phyloP scores from a whole-genome alignment of 2,797 vertebrate species.

The Loriculus beryllinus region DNA sequence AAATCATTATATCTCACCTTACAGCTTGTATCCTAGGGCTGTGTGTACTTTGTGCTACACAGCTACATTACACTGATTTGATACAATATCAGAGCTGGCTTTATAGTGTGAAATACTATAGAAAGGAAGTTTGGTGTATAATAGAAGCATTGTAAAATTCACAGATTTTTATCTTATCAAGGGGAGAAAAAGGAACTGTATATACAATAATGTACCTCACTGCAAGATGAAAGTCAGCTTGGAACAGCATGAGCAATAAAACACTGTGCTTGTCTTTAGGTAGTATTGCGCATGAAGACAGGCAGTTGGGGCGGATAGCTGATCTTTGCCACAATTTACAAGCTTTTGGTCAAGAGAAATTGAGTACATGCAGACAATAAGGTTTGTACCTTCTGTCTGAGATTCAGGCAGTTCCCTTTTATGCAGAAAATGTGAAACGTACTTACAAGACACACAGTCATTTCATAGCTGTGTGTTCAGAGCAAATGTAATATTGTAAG shows the following conservation, averaged over 20 bases:
- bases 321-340: background rate
- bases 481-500: background rate
- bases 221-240: background rate
- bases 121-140: background rate
- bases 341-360: background rate
- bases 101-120: background rate
- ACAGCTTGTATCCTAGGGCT: background rate
- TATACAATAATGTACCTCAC: background rate
- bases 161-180: constrained; percentile 11
- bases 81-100: background rate
- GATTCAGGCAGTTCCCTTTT: background rate
- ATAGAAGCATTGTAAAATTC: background rate
- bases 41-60: background rate
- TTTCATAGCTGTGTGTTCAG: background rate
- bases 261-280: background rate
- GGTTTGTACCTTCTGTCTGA: background rate
- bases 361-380: background rate
- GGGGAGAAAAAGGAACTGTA: background rate
- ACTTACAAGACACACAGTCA: background rate
- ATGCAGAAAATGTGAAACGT: background rate
- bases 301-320: background rate
- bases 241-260: background rate
- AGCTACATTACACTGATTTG: background rate
- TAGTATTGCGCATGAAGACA: background rate
- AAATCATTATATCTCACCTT: background rate